Evolutionary conservation across 1,140 invertebrate species (phyloP).

Genomic region (Mercenaria mercenaria): DNA sequence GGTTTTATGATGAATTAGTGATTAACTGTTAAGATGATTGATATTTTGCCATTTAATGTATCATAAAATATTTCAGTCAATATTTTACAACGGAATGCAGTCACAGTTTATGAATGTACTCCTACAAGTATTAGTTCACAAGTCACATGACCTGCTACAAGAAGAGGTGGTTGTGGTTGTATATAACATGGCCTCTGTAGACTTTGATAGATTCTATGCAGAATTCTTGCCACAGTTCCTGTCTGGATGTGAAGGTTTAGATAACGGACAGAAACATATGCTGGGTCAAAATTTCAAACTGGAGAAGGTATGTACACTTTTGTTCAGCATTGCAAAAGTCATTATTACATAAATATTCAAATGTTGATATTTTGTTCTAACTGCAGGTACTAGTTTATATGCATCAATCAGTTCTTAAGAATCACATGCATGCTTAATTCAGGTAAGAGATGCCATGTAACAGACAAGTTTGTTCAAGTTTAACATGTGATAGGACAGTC

Average conservation of each 20-base stretch:
- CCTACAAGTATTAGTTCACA: conserved; percentile 90
- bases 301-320: conserved; percentile 88
- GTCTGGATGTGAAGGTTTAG: conserved; percentile 89
- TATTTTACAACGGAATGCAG: conserved; percentile 90
- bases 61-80: conserved; percentile 88
- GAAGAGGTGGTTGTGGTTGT: conserved; percentile 93
- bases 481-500: too few species aligned
- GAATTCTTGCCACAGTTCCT: conserved; percentile 93
- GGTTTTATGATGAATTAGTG: too few species aligned
- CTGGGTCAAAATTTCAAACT: conserved; percentile 90
- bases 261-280: conserved; percentile 89
- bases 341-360: background rate
- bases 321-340: background rate
- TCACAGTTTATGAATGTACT: conserved; percentile 91
- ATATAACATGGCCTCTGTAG: conserved; percentile 93
- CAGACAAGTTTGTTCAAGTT: too few species aligned
- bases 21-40: too few species aligned
- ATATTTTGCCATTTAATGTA: too few species aligned
- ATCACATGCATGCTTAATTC: background rate
- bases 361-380: too few species aligned
- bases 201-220: conserved; percentile 91
- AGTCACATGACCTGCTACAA: conserved; percentile 92
- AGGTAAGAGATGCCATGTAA: too few species aligned
- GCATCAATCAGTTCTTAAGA: too few species aligned
- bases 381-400: too few species aligned